Conservation (phyloP, 2,888 invertebrate species). For the Uloborus plumipes region DNA sequence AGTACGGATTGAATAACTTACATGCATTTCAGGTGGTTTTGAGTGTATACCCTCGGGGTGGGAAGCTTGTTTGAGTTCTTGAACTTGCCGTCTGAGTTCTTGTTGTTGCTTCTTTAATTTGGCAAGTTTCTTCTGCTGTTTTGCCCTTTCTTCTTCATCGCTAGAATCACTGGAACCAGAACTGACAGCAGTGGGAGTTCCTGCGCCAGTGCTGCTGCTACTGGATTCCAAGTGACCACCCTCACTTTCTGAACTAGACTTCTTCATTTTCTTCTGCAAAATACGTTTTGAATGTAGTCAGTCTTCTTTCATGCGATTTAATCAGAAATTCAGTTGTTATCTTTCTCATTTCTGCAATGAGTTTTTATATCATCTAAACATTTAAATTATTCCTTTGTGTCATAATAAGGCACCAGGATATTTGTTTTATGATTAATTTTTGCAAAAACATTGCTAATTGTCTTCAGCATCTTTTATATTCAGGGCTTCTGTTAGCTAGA, state of each 20-base stretch:
- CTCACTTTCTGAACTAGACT: constrained; percentile 59
- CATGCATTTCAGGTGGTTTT: constrained; percentile 59
- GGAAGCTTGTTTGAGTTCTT: constrained; percentile 60
- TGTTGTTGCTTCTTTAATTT: constrained; percentile 56
- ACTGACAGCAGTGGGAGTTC: constrained; percentile 39
- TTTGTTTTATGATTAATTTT: no score
- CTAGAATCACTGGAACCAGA: constrained; percentile 56
- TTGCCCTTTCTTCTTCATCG: constrained; percentile 60
- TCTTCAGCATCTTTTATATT: no score
- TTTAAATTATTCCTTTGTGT: no score
- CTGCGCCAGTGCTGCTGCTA: constrained; percentile 42
- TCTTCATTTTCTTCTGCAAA: constrained; percentile 59
- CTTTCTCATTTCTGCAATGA: no score
- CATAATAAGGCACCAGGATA: no score
- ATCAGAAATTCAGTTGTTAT: no score
- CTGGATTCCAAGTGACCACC: constrained; percentile 52
- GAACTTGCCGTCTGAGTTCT: constrained; percentile 56
- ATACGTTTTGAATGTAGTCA: background rate
- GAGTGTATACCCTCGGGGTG: constrained; percentile 48
- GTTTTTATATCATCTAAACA: no score
- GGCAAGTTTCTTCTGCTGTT: constrained; percentile 51
- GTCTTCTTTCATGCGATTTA: no score
- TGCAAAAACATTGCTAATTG: no score
- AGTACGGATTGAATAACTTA: constrained; percentile 21
- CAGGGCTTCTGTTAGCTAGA: no score